Percentiles rank a stretch among this genome's conserved stretches.
These are phyloP conservation scores for Ectobius pallidus DNA, from an alignment of 2,888 invertebrate species.

Conservation along the genomic window DNA sequence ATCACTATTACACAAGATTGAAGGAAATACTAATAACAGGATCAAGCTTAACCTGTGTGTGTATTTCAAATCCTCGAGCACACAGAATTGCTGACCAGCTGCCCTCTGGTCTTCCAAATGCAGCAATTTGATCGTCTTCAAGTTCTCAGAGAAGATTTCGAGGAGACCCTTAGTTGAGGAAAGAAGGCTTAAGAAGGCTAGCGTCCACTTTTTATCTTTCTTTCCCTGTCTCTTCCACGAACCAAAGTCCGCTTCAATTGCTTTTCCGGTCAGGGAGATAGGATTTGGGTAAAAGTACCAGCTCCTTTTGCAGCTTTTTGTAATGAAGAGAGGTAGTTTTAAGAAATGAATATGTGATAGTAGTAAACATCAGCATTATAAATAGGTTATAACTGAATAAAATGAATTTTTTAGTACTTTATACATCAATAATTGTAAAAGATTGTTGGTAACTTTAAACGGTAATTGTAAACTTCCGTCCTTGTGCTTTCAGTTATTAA, in stretches of 20 bases:
- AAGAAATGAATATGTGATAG: no score
- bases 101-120: neutral
- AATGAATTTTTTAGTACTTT: no score
- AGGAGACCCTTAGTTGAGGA: conserved; percentile 30
- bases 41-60: neutral
- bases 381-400: no score
- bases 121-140: conserved; percentile 23
- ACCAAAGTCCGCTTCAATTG: conserved; percentile 36
- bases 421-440: no score
- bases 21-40: neutral
- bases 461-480: no score
- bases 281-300: conserved; percentile 17
- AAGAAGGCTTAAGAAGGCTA: conserved; percentile 24
- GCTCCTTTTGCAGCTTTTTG: no score
- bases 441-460: no score
- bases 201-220: conserved; percentile 2
- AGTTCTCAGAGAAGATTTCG: conserved; percentile 18
- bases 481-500: no score
- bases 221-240: conserved; percentile 11
- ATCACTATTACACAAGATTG: no score
- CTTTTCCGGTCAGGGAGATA: conserved; percentile 34
- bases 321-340: no score
- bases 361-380: no score
- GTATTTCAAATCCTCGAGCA: neutral
- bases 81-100: conserved; percentile 13